A percentile compares a stretch with the other conserved stretches of the same genome.
These are phyloP conservation scores for Drosophila sp. DNA, from an alignment of 1,140 invertebrate species.

Conservation along the genomic window DNA sequence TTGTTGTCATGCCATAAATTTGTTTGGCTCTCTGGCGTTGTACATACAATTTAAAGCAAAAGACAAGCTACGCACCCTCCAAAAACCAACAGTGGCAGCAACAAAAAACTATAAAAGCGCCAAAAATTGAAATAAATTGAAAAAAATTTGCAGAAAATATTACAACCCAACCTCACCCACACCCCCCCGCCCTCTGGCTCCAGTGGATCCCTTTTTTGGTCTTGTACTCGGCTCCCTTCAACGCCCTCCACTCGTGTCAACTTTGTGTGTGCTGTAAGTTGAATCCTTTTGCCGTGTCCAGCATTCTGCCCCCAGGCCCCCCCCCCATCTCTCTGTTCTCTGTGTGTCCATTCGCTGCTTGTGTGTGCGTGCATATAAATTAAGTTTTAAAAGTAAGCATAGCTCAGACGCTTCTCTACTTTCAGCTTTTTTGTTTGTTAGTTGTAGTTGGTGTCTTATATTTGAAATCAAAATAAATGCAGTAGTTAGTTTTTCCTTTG, in stretches of 20 bases:
- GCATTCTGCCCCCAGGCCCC: constrained; percentile 3
- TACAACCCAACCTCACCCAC: constrained; percentile 44
- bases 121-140: constrained; percentile 80
- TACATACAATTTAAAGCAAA: constrained; percentile 73
- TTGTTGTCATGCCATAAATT: constrained; percentile 70
- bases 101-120: constrained; percentile 64
- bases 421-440: constrained; percentile 14
- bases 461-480: constrained; percentile 80
- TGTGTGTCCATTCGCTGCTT: constrained; percentile 12
- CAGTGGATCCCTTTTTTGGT: background rate
- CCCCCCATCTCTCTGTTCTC: constrained; percentile 12
- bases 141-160: constrained; percentile 68
- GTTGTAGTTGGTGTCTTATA: constrained; percentile 32
- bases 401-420: constrained; percentile 22
- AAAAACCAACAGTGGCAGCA: constrained; percentile 16
- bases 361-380: constrained; percentile 76
- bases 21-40: constrained; percentile 59
- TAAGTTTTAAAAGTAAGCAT: constrained; percentile 77
- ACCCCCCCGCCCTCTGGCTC: background rate
- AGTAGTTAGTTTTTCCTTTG: constrained; percentile 60
- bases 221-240: constrained; percentile 14
- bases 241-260: background rate
- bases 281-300: constrained; percentile 50
- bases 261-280: constrained; percentile 52
- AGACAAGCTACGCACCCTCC: constrained; percentile 57